Evolutionary conservation across 2,113 vertebrate genomes (phyloP).

Genomic region (Apteryx mantelli): DNA sequence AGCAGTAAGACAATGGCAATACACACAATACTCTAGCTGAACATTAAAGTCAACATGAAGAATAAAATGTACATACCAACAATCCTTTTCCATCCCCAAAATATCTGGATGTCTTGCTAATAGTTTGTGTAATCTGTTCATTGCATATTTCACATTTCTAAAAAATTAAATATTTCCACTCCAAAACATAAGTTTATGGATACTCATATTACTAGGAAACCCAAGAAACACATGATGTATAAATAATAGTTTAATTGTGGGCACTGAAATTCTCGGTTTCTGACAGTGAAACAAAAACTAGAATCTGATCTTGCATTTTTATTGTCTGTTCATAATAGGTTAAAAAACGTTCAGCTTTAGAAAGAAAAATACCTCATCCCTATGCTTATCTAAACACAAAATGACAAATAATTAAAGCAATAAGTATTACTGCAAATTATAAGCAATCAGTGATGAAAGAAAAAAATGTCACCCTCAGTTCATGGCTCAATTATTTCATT

Average conservation of each 20-base stretch:
- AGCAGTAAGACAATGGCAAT: neutral
- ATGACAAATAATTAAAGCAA: constrained; percentile 26
- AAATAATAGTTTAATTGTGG: neutral
- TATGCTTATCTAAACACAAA: constrained; percentile 20
- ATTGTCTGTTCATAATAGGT: neutral
- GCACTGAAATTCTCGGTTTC: neutral
- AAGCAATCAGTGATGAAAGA: constrained; percentile 12
- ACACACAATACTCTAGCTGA: rapidly evolving
- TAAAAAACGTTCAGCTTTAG: neutral
- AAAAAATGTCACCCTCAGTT: constrained; percentile 6
- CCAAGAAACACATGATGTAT: neutral
- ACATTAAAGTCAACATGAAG: neutral
- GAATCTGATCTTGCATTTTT: neutral
- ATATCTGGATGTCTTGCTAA: neutral
- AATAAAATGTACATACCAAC: neutral
- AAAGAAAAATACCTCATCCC: neutral
- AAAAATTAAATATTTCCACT: neutral
- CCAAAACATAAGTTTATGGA: neutral
- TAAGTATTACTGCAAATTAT: constrained; percentile 21
- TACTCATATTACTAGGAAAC: neutral
- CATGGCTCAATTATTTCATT: constrained; percentile 35
- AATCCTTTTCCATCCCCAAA: neutral
- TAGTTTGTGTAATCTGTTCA: neutral
- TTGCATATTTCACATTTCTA: neutral
- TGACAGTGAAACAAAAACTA: neutral